Evolutionary conservation across 2,888 invertebrate genomes (phyloP), one percentile per base, ranked within the genome.

Genomic region (Sycophila texana): DNA sequence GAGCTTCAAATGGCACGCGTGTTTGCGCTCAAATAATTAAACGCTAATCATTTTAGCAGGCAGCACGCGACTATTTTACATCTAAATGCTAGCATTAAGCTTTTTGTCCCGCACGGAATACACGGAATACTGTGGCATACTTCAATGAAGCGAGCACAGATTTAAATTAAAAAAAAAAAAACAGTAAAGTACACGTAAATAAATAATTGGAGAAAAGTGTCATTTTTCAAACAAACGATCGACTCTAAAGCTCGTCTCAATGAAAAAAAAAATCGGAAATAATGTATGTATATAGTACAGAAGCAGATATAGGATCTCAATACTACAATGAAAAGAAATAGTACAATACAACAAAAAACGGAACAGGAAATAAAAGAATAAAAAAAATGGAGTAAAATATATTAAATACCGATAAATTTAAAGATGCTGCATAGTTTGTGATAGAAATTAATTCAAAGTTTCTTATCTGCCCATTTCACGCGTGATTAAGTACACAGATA

Each of bases 21-120:
- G 51, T 63, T 74, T 73, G 53, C 72, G 18, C 22, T 61, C 22
- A 53, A 51, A 30, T 16, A 55, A 53, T 16, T 16, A 55, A 30
- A 18, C 18, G 14, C 20, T 74, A 65, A 74, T 65, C 55, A 74
- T 53, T 74, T 55, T 57, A 65, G n/a, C 47, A 47, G 22, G 39
- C 22, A 47, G 12, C 47, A 61, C 73, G 53, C 55, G 16, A 60
- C 30, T 39, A 39, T 39, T 63, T 63, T 30, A 60, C 20, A 63
- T 39, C 39, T 39, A 30, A 30, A 30, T 2, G 4, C 16, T 61
- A 2, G 12, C 12, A 22, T 10, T 63, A 16, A 16, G 30, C 4
- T 13, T 22, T 61, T 22, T 61, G 39, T 20, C 18, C 20, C 13
- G 26, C 39, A n/a, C n/a, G n/a, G n/a, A n/a, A n/a, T 30, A 14